A percentile compares a stretch with the other conserved stretches of the same genome.
phyloP scores from a whole-genome alignment of 2,888 invertebrate genomes.

The Phyllotreta cruciferae region DNA sequence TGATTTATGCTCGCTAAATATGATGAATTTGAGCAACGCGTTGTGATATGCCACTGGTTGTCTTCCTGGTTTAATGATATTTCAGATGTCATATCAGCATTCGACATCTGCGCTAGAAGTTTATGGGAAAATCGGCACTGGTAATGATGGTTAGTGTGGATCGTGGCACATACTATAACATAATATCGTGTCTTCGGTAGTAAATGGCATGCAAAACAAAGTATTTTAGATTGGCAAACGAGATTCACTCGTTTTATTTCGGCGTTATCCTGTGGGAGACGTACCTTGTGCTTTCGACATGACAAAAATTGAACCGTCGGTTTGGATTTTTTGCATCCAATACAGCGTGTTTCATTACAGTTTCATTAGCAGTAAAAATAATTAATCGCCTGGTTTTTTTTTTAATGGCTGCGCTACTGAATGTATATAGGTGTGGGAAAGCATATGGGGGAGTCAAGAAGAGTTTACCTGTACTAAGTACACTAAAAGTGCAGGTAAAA shows the following conservation, averaged over 20 bases:
- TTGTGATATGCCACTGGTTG: conserved; percentile 5
- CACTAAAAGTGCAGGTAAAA: conserved; percentile 49
- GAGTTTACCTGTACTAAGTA: conserved; percentile 47
- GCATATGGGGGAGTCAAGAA: conserved; percentile 35
- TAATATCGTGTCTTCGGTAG: conserved; percentile 24
- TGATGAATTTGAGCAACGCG: no score
- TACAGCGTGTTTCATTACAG: neutral
- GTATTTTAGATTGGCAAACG: conserved; percentile 21
- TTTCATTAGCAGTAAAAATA: neutral
- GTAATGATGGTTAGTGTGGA: conserved; percentile 23
- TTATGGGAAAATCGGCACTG: conserved; percentile 25
- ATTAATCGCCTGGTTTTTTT: neutral
- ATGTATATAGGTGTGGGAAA: conserved; percentile 36
- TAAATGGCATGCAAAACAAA: conserved; percentile 29
- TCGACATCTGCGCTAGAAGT: conserved; percentile 10
- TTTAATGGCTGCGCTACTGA: conserved; percentile 17
- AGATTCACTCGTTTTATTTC: conserved; percentile 22
- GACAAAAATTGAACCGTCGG: conserved; percentile 16
- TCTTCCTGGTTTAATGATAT: conserved; percentile 9
- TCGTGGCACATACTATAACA: conserved; percentile 28
- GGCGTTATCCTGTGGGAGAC: conserved; percentile 29
- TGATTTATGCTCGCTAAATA: no score
- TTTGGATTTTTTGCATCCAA: neutral
- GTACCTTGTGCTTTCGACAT: conserved; percentile 18
- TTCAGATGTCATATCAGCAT: conserved; percentile 18